Conservation (phyloP, 2,797 vertebrate species). For the Pseudochirops corinnae region DNA sequence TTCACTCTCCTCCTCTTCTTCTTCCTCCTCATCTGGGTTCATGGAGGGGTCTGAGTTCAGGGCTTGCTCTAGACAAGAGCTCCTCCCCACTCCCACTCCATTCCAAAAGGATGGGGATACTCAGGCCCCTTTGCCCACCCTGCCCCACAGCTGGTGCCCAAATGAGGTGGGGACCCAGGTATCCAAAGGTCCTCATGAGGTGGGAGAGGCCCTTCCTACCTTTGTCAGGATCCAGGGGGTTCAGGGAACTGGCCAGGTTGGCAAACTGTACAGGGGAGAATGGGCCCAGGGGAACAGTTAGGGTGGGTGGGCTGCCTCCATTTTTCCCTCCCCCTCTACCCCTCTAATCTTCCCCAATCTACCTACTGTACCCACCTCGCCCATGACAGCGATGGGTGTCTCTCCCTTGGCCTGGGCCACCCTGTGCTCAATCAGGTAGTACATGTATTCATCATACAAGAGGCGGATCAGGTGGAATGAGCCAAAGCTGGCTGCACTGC, state of each 20-base stretch:
- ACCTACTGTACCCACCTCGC: conserved; percentile 87
- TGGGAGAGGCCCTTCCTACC: conserved; percentile 81
- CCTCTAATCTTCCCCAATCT: background rate
- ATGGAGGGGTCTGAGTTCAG: conserved; percentile 35
- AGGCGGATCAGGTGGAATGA: conserved; percentile 96
- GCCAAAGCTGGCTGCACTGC: conserved; percentile 94
- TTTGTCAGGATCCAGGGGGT: conserved; percentile 91
- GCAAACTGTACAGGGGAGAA: conserved; percentile 88
- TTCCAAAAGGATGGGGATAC: background rate
- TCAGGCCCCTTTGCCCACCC: background rate
- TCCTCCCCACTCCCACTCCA: no score
- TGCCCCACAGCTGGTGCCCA: background rate
- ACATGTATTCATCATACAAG: conserved; percentile 97
- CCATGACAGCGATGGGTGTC: conserved; percentile 95
- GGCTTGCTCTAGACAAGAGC: rapidly evolving
- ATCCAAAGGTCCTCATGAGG: background rate
- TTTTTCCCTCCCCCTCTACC: background rate
- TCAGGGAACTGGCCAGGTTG: conserved; percentile 88
- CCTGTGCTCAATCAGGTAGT: conserved; percentile 94
- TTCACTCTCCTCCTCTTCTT: conserved; percentile 94
- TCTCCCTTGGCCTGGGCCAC: conserved; percentile 94
- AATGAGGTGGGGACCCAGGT: background rate
- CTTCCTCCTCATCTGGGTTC: conserved; percentile 91
- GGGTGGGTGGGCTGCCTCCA: background rate
- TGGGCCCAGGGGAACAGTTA: background rate